A percentile compares a stretch with the other conserved stretches of the same genome.
phyloP scores from a whole-genome alignment of 2,113 vertebrate genomes.

The Myrmecophaga tridactyla region DNA sequence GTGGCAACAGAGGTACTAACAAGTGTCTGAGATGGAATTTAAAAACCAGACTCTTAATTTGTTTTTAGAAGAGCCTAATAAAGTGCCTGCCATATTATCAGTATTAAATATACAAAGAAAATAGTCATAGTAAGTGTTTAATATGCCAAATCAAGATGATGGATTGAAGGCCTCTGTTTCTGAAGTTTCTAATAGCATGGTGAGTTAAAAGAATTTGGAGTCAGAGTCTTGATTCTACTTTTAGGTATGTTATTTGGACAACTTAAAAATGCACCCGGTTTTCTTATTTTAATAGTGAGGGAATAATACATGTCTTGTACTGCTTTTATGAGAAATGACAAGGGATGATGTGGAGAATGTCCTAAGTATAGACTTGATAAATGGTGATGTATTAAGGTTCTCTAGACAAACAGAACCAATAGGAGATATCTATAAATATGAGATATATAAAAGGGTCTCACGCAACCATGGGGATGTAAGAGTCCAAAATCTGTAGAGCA shows the following conservation, averaged over 20 bases:
- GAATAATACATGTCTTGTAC: accelerated
- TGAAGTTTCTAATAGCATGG: background rate
- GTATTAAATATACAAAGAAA: background rate
- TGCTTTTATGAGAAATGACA: background rate
- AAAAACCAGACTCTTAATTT: background rate
- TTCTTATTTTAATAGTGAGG: background rate
- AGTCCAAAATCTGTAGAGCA: too few species aligned
- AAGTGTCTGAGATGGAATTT: background rate
- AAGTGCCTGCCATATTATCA: background rate
- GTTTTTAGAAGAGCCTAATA: background rate
- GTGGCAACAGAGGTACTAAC: background rate
- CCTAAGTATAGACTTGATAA: background rate
- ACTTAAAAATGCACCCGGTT: background rate
- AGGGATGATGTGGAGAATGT: background rate
- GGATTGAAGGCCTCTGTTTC: background rate
- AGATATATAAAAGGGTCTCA: too few species aligned
- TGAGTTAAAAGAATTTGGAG: background rate
- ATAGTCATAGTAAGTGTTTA: background rate
- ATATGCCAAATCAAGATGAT: background rate
- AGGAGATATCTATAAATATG: too few species aligned
- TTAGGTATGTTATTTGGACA: background rate
- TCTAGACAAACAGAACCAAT: too few species aligned
- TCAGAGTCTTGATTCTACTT: background rate
- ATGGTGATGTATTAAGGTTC: too few species aligned
- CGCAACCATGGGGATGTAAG: too few species aligned